These are phyloP conservation scores for Adineta ricciae DNA, from an alignment of 2,888 invertebrate genomes.

Conservation along the genomic window DNA sequence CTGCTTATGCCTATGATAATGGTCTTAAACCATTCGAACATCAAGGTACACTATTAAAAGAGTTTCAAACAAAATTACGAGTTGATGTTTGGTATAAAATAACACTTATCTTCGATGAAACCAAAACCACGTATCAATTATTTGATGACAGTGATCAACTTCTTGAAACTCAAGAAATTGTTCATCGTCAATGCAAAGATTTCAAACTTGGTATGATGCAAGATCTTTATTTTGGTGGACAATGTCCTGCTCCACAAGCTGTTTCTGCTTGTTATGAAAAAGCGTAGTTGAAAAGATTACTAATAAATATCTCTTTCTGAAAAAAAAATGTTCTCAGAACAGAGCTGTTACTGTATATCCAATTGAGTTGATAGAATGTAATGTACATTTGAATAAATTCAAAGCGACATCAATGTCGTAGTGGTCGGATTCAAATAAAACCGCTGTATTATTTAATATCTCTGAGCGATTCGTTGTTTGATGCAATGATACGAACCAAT, in stretches of 20 bases:
- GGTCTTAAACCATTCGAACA: conserved; percentile 28
- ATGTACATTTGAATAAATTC: too few species aligned
- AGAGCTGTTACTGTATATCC: neutral
- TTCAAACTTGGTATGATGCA: conserved; percentile 24
- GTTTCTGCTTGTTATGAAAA: conserved; percentile 19
- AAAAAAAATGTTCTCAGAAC: neutral
- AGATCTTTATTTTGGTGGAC: conserved; percentile 32
- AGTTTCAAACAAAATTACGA: conserved; percentile 24
- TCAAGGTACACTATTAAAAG: conserved; percentile 28
- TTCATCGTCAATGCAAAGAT: conserved; percentile 25
- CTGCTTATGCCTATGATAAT: conserved; percentile 32
- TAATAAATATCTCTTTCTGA: neutral
- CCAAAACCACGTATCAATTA: conserved; percentile 25
- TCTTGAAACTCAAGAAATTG: conserved; percentile 23
- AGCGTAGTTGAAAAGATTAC: neutral
- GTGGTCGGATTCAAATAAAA: too few species aligned
- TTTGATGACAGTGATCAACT: conserved; percentile 10
- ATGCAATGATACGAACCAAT: too few species aligned
- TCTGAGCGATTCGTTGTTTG: too few species aligned
- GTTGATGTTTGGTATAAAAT: conserved; percentile 27
- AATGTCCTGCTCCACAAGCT: conserved; percentile 32
- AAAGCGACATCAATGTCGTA: too few species aligned
- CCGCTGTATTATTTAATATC: too few species aligned
- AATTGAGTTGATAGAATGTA: too few species aligned
- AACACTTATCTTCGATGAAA: conserved; percentile 11